Evolutionary conservation across 2,888 invertebrate species (phyloP).

Genomic region (Aleiodes alternator): DNA sequence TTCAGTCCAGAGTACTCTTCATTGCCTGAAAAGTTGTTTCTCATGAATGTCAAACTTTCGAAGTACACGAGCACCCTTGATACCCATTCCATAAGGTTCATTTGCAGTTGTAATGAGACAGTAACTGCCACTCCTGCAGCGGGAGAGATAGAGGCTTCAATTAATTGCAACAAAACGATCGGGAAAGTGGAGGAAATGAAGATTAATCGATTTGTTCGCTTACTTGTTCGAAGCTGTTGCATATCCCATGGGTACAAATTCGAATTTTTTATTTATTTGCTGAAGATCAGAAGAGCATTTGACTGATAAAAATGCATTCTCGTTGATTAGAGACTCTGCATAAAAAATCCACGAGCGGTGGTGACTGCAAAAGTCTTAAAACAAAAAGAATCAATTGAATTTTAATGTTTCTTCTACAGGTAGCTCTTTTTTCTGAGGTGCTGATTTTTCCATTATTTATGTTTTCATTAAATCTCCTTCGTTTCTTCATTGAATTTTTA

Average conservation of each 20-base stretch:
- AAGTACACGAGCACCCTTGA: slow-evolving; percentile 28
- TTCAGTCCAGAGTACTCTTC: no score
- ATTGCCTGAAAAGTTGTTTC: no score
- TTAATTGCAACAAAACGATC: no score
- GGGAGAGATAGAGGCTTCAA: no score
- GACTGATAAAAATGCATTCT: slow-evolving; percentile 71
- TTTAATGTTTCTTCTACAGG: background rate
- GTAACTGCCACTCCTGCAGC: slow-evolving; percentile 58
- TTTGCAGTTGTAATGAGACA: slow-evolving; percentile 57
- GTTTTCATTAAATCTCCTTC: no score
- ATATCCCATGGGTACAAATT: slow-evolving; percentile 60
- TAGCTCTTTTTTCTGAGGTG: background rate
- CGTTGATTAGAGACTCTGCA: slow-evolving; percentile 74
- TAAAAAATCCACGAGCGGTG: slow-evolving; percentile 77
- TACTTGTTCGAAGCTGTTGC: slow-evolving; percentile 63
- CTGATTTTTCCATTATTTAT: no score
- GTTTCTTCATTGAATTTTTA: no score
- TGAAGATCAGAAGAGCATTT: slow-evolving; percentile 50
- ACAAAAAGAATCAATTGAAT: background rate
- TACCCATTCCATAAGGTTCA: slow-evolving; percentile 57
- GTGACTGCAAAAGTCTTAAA: slow-evolving; percentile 77
- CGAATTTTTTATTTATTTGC: slow-evolving; percentile 44
- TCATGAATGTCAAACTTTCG: no score
- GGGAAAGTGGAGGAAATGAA: no score
- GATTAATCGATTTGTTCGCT: slow-evolving; percentile 41